A percentile compares a stretch with the other conserved stretches of the same genome.
phyloP scores from a whole-genome alignment of 2,113 vertebrate species.

The Rynchops niger region DNA sequence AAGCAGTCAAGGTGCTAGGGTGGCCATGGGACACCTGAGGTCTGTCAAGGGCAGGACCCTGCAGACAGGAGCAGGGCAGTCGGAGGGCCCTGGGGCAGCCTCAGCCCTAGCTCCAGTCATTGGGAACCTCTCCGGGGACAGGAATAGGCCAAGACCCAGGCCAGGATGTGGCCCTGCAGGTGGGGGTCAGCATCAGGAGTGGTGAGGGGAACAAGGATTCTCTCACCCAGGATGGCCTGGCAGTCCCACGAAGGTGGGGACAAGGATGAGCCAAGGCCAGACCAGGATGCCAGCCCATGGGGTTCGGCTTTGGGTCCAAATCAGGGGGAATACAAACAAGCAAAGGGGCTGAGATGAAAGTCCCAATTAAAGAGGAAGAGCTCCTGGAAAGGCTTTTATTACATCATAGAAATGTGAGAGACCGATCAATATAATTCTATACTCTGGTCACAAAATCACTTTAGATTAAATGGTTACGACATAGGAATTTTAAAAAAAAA shows the following conservation, averaged over 20 bases:
- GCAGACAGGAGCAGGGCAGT: background rate
- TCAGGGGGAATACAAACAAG: background rate
- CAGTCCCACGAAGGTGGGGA: accelerated
- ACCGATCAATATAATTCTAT: background rate
- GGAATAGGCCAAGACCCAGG: too few species aligned
- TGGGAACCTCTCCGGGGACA: too few species aligned
- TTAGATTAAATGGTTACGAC: background rate
- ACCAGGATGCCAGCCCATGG: background rate
- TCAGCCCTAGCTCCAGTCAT: background rate
- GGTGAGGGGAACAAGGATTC: accelerated
- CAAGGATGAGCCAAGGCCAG: background rate
- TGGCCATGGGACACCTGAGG: accelerated
- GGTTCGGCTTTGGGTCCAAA: background rate
- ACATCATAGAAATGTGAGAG: background rate
- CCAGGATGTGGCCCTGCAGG: accelerated
- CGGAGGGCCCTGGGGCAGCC: background rate
- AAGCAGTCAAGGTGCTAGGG: background rate
- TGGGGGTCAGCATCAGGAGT: background rate
- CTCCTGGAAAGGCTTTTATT: background rate
- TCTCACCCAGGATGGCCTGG: background rate
- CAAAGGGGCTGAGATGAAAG: background rate
- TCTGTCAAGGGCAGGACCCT: background rate
- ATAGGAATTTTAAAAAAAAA: background rate
- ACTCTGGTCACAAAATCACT: background rate
- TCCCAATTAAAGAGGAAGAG: background rate